Base-by-base conservation (phyloP, 2,888 invertebrate species). In the Conistra vaccinii region DNA sequence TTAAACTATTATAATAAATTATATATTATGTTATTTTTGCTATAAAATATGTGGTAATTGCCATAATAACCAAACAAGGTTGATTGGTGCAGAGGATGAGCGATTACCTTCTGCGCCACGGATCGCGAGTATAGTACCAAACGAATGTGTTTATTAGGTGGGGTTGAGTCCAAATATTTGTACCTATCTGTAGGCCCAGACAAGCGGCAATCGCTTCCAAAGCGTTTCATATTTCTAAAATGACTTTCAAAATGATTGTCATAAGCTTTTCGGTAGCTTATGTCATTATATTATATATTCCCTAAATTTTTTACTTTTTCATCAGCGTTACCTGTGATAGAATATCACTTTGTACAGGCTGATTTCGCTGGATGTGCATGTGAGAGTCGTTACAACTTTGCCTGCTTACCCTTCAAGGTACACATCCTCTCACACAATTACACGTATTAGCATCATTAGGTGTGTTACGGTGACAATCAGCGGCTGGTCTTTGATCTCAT, bases 401-500 rank as follows among this genome's bases (percentile, higher is more conserved):
- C 26, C 63, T 61, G 26, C 65, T 32, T 61, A 61, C 26, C 76
- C 76, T 26, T 55, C 10, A 79, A 63, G 67, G 77, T 58, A 57
- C 35, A 45, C 14, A 32, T 55, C 53, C 75, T 76, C 53, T n/a
- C 42, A 58, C 51, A 81, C 81, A 78, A 78, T 72, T 60, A 79
- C 63, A 29, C 63, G 55, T 69, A 85, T 72, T 78, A 72, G 71
- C 78, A 48, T 83, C 83, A 74, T 84, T 85, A 75, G 67, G 73
- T 70, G 61, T 72, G 61, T 69, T 58, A 80, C 73, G 65, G 73
- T 81, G 72, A 83, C 84, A 76, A 57, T 81, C 70, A 76, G 76
- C 74, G 73, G 78, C 39, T 58, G 74, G 69, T 66, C 83, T 92
- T 93, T 93, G 91, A 91, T 89, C 14, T 77, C 20, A 83, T 29